These are phyloP conservation scores for Diorhabda elongata DNA, from an alignment of 1,140 invertebrate species.

Conservation along the genomic window DNA sequence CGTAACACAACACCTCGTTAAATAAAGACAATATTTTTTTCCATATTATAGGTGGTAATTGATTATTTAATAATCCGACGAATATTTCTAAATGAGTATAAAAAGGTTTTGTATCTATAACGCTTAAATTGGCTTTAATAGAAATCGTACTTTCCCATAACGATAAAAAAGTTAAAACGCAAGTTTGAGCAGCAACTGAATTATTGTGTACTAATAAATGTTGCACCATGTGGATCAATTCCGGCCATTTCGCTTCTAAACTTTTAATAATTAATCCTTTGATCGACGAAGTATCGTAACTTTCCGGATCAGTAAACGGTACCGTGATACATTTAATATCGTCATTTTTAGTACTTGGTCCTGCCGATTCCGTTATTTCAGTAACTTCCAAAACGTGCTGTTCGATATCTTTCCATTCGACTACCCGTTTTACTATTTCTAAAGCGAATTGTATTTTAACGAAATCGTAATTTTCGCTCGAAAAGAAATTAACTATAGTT, in stretches of 20 bases:
- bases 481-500: slow-evolving; percentile 64
- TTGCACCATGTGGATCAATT: slow-evolving; percentile 65
- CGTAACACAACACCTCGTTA: slow-evolving; percentile 86
- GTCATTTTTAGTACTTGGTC: slow-evolving; percentile 42
- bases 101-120: slow-evolving; percentile 83
- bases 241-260: slow-evolving; percentile 75
- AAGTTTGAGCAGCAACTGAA: slow-evolving; percentile 57
- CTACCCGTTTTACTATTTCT: slow-evolving; percentile 77
- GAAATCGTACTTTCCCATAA: slow-evolving; percentile 89
- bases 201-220: slow-evolving; percentile 56
- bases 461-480: slow-evolving; percentile 61
- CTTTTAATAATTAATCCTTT: slow-evolving; percentile 82
- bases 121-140: slow-evolving; percentile 82
- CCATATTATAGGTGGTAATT: slow-evolving; percentile 74
- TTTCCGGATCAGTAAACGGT: slow-evolving; percentile 70
- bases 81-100: slow-evolving; percentile 79
- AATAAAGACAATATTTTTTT: slow-evolving; percentile 77
- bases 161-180: slow-evolving; percentile 75
- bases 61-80: slow-evolving; percentile 66
- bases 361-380: slow-evolving; percentile 46
- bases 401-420: slow-evolving; percentile 81
- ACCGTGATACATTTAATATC: slow-evolving; percentile 59
- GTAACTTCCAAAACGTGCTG: slow-evolving; percentile 75
- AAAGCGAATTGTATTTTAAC: slow-evolving; percentile 76
- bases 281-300: slow-evolving; percentile 73